phyloP scores from a whole-genome alignment of 2,797 vertebrate genomes.

The Lithobates pipiens region DNA sequence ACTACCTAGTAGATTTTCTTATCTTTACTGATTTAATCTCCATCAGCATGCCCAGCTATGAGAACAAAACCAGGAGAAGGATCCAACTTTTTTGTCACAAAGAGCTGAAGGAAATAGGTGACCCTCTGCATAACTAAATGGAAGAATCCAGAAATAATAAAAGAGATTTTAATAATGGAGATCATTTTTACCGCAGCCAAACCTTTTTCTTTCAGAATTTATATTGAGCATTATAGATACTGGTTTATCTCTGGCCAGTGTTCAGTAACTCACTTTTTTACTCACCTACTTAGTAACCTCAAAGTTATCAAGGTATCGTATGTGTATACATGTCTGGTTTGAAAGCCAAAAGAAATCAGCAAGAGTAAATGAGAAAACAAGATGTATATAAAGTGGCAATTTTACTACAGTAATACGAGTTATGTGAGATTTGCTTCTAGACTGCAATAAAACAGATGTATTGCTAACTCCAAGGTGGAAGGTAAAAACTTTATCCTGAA shows the following conservation, averaged over 20 bases:
- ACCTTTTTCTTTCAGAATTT: not conserved
- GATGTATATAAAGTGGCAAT: not conserved
- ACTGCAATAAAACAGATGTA: constrained; percentile 13
- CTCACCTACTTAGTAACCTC: not conserved
- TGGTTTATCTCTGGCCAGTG: not conserved
- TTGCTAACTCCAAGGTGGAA: constrained; percentile 8
- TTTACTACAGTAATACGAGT: constrained; percentile 10
- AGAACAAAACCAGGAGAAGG: not conserved
- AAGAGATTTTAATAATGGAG: not conserved
- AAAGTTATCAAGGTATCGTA: not conserved
- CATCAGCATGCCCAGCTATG: not conserved
- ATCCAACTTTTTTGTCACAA: not conserved
- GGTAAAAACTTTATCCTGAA: constrained; percentile 43
- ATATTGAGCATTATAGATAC: not conserved
- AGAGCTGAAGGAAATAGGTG: not conserved
- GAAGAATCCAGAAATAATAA: not conserved
- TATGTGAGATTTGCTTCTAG: not conserved
- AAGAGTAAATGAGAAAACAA: not conserved
- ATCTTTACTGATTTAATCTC: too few relatives aligned
- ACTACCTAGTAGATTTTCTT: too few relatives aligned
- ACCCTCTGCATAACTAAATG: not conserved
- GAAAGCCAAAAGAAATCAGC: not conserved
- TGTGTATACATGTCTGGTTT: constrained; percentile 2
- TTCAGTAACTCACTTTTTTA: too few relatives aligned
- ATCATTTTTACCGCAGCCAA: not conserved